These are phyloP conservation scores for Pseudococcus longispinus DNA, from an alignment of 2,888 invertebrate species.

Conservation along the genomic window DNA sequence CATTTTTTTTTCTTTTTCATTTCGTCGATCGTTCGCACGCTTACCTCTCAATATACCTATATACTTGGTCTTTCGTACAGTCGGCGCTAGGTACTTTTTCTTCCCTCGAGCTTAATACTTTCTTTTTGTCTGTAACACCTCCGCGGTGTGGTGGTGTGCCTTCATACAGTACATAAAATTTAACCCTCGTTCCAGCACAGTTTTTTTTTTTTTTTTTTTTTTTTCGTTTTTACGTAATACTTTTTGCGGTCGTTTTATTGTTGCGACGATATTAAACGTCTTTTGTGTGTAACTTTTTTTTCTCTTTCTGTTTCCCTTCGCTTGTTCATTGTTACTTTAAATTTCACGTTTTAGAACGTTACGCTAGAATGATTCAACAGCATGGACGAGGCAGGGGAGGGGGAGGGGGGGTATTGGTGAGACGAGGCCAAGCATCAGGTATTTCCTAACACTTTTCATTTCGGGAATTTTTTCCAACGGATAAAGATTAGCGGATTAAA, in stretches of 20 bases:
- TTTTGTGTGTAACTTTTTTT: background rate
- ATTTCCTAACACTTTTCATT: background rate
- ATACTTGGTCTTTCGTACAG: background rate
- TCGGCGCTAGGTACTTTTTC: background rate
- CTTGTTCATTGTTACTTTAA: background rate
- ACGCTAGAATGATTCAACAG: background rate
- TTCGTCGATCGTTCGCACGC: background rate
- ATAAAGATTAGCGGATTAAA: background rate
- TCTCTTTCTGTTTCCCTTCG: background rate
- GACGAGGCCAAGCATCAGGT: background rate
- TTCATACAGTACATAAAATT: background rate
- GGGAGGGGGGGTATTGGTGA: background rate
- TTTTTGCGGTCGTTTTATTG: background rate
- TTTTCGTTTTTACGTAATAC: background rate
- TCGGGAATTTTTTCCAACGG: background rate
- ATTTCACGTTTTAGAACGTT: background rate
- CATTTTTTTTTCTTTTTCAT: background rate
- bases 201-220: background rate
- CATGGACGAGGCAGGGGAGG: background rate
- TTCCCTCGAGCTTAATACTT: background rate
- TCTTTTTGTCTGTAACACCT: background rate
- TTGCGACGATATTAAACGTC: constrained; percentile 21
- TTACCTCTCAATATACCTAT: background rate
- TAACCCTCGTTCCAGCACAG: background rate
- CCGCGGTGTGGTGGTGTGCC: background rate